These are phyloP conservation scores for Cistogaster globosa DNA, from an alignment of 2,888 invertebrate genomes.

Conservation along the genomic window DNA sequence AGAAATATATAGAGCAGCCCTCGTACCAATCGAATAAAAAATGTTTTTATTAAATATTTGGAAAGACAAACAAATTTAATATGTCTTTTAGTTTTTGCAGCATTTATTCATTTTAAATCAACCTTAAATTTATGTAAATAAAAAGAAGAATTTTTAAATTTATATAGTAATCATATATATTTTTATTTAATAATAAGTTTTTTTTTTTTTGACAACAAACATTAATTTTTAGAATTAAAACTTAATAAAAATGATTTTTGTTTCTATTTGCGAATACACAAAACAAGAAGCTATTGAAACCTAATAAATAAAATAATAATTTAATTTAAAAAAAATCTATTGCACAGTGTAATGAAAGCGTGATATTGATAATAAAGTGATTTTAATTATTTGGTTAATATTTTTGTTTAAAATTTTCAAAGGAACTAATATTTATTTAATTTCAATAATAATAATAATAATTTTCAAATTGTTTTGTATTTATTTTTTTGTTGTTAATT, in stretches of 20 bases:
- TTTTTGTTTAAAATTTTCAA: slow-evolving; percentile 23
- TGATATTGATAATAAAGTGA: slow-evolving; percentile 28
- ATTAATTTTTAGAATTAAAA: slow-evolving; percentile 51
- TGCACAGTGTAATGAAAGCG: slow-evolving; percentile 59
- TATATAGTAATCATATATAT: slow-evolving; percentile 6
- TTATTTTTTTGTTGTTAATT: neutral
- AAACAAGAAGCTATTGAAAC: slow-evolving; percentile 46
- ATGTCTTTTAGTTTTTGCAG: too few species aligned
- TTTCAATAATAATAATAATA: slow-evolving; percentile 45
- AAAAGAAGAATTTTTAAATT: slow-evolving; percentile 20
- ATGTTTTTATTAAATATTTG: too few species aligned
- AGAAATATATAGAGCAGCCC: too few species aligned
- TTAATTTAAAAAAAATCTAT: slow-evolving; percentile 13
- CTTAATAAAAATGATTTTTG: slow-evolving; percentile 33
- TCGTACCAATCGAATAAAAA: too few species aligned
- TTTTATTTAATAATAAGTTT: slow-evolving; percentile 40
- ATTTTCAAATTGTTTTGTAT: slow-evolving; percentile 33
- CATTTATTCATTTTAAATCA: too few species aligned
- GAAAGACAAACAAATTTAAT: too few species aligned
- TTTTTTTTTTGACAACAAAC: slow-evolving; percentile 53
- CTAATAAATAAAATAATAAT: slow-evolving; percentile 23
- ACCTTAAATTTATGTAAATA: neutral
- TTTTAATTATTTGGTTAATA: slow-evolving; percentile 19
- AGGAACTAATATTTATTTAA: slow-evolving; percentile 59
- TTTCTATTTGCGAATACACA: slow-evolving; percentile 14